Evolutionary conservation across 2,888 invertebrate species (phyloP), one percentile per base, ranked within the genome.

Genomic region (Apamea sordens): DNA sequence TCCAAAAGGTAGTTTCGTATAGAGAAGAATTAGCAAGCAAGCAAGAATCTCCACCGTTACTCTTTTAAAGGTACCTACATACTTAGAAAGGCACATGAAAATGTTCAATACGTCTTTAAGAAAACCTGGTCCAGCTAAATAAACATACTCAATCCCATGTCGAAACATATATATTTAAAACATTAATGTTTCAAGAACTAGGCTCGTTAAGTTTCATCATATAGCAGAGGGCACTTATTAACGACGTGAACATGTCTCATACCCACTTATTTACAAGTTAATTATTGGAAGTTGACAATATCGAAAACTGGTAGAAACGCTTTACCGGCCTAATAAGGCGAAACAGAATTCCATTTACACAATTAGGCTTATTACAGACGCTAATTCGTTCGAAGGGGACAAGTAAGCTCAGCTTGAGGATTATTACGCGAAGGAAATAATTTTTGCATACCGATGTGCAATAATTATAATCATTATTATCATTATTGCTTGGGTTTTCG

Each of bases 281-380:
- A 90, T 92, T 90, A 90, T 89, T 89, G 75, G 82, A 84, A 87
- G 88, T 89, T 89, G 89, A 91, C 88, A 91, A 89, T 92, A 91
- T 89, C 80, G 87, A 86, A 90, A 90, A 91, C 91, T 88, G 90
- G 91, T 89, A 86, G 85, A 81, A 84, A 88, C 77, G n/a, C 78
- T 82, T 87, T 88, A 85, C 86, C 82, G 75, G 76, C 89, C 90
- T 91, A 93, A 92, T 92, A 91, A 91, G 92, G 91, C 88, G 86
- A 84, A 82, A 84, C 89, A 91, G 92, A 93, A 93, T 94, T 94
- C 93, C 93, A 89, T 93, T 93, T 92, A 93, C 92, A 94, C 94
- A 93, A 95, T 95, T 95, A 94, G 93, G 90, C 92, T 93, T 93
- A 95, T 95, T 95, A 95, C 89, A 79, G 90, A 91, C 89, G 89